Base-by-base conservation (phyloP, 2,888 invertebrate genomes). In the Eupelmus urozonus region DNA sequence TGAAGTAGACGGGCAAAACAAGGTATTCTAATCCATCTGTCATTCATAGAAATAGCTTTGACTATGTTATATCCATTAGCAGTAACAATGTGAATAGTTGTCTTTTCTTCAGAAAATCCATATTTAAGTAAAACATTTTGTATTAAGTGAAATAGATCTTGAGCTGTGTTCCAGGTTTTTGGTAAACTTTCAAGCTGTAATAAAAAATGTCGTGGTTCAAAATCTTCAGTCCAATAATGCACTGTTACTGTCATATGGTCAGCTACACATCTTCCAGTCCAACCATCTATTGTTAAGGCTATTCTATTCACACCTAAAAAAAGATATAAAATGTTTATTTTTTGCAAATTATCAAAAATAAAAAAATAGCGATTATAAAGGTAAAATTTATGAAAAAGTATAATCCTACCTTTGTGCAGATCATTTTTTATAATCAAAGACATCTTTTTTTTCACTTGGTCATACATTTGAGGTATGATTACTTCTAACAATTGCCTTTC, bases 1-100 rank as follows among this genome's bases (percentile, higher is more conserved):
- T 82, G 82, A 40, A 82, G 60, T 1, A 79, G 77, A n/a, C 80
- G 79, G 13, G 76, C 75, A 67, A 82, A 79, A 45, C 82, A 82
- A 18, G 82, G 76, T 42, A 82, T 62, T 57, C 79, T 74, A 34
- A 76, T 72, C 79, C 82, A 80, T 13, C 67, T 67, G 16, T 77
- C 76, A 55, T 79, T 74, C 73, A 80, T 53, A 1, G 59, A 60
- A 9, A 79, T 65, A 5, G 82, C 82, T 53, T 79, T 75, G 4
- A 76, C 73, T 40, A 81, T 80, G 25, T 81, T 81, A 13, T 40
- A 25, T 2, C 80, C 81, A 67, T 80, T 81, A 7, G 77, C 51
- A 18, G 80, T 77, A 16, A 80, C 71, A 49, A 80, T 77, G 9
- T 80, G 80, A 27, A 80, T 62, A 18, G 49, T 62, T 1, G 65